A percentile compares a stretch with the other conserved stretches of the same genome.
Evolutionary conservation across 2,888 invertebrate species (phyloP).

Genomic region (Gisinianus flammeolus): DNA sequence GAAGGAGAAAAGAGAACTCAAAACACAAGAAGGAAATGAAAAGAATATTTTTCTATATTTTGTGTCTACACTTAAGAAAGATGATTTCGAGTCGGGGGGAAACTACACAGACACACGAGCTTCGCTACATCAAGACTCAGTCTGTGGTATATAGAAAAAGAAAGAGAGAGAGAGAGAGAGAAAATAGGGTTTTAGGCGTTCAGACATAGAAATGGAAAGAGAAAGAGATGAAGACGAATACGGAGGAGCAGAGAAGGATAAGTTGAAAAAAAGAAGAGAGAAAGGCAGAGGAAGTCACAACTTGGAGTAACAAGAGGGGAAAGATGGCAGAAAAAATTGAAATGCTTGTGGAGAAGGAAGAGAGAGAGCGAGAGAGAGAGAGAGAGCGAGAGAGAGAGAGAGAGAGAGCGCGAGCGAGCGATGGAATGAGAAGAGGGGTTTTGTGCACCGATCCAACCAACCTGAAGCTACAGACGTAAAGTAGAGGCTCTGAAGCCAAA

Average conservation of each 20-base stretch:
- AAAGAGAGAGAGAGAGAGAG: constrained; percentile 3
- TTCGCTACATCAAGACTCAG: neutral
- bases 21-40: neutral
- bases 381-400: neutral
- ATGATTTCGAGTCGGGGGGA: neutral
- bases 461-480: neutral
- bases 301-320: constrained; percentile 5
- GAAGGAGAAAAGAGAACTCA: neutral
- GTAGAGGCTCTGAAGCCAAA: neutral
- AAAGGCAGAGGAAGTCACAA: constrained; percentile 5
- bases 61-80: neutral
- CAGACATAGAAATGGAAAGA: neutral
- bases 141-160: neutral
- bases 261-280: constrained; percentile 1
- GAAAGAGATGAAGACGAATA: neutral
- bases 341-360: constrained; percentile 14
- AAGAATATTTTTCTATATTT: neutral
- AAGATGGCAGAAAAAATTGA: constrained; percentile 9
- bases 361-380: neutral
- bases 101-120: neutral
- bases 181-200: neutral
- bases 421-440: neutral
- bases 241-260: neutral
- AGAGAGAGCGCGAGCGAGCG: neutral
- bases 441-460: neutral